Conservation (phyloP, 2,113 vertebrate genomes). For the Speoplatyrhinus poulsoni region DNA sequence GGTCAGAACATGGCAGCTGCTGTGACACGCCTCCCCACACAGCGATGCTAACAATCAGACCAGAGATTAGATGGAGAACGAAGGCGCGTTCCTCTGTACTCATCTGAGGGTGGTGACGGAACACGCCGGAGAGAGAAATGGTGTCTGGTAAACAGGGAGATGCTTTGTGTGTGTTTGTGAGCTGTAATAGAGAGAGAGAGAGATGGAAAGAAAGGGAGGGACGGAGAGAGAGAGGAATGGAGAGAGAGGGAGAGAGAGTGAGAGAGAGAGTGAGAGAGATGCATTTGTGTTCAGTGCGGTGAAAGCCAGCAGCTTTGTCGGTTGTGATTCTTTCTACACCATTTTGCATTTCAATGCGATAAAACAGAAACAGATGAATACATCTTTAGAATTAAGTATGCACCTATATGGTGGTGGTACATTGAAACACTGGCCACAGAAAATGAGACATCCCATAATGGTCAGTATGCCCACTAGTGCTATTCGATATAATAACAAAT, state of each 20-base stretch:
- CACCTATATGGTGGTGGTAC: no score
- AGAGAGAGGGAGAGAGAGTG: neutral
- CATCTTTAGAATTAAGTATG: no score
- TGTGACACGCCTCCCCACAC: slow-evolving; percentile 4
- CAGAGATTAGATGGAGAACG: slow-evolving; percentile 17
- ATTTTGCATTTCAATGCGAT: no score
- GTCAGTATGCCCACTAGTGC: no score
- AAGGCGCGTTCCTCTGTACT: neutral
- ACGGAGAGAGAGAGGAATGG: neutral
- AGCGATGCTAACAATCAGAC: slow-evolving; percentile 44
- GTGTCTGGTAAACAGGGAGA: neutral
- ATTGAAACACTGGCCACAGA: no score
- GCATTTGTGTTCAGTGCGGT: no score
- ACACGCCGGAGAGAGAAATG: neutral
- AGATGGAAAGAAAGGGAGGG: neutral
- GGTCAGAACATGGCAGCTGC: neutral
- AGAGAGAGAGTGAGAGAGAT: neutral
- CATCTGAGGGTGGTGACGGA: neutral
- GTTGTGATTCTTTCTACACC: no score
- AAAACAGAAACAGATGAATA: no score
- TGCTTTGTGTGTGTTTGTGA: slow-evolving; percentile 41
- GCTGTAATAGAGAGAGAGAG: slow-evolving; percentile 5
- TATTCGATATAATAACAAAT: no score
- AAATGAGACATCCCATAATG: no score
- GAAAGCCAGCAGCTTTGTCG: no score